Percentiles rank a stretch among this genome's conserved stretches.
These are phyloP conservation scores for Octomys mimax DNA, from an alignment of 2,797 vertebrate genomes.

Conservation along the genomic window DNA sequence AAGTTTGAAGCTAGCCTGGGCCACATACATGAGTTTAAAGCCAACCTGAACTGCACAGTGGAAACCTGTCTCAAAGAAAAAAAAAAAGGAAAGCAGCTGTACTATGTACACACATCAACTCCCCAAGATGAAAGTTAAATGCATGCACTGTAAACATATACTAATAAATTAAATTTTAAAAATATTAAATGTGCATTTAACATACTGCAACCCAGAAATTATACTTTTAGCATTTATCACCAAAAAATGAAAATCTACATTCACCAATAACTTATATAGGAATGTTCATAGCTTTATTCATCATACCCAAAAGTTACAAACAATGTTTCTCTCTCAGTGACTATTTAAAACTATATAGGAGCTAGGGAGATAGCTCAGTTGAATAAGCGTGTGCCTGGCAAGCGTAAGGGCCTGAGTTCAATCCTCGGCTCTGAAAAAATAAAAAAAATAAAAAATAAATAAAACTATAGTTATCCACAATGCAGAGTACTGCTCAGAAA, in stretches of 20 bases:
- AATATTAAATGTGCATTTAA: too few relatives aligned
- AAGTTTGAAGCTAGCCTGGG: too few relatives aligned
- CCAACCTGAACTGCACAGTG: too few relatives aligned
- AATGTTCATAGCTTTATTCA: background rate
- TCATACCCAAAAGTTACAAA: background rate
- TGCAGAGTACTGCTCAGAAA: background rate
- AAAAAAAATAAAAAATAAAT: too few relatives aligned
- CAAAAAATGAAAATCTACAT: background rate
- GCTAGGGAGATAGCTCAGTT: too few relatives aligned
- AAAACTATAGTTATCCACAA: background rate
- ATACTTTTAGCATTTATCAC: background rate
- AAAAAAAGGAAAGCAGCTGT: background rate
- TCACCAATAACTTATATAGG: background rate
- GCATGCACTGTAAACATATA: too few relatives aligned
- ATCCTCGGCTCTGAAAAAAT: too few relatives aligned
- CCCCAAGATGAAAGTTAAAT: background rate
- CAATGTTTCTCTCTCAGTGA: background rate
- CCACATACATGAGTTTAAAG: too few relatives aligned
- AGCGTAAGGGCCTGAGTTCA: too few relatives aligned
- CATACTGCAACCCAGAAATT: background rate
- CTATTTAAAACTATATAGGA: background rate
- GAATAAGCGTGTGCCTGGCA: too few relatives aligned
- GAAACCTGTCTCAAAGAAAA: too few relatives aligned
- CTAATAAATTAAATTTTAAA: too few relatives aligned
- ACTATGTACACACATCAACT: background rate